Conservation (phyloP, 2,797 vertebrate species). For the Sternotherus odoratus region DNA sequence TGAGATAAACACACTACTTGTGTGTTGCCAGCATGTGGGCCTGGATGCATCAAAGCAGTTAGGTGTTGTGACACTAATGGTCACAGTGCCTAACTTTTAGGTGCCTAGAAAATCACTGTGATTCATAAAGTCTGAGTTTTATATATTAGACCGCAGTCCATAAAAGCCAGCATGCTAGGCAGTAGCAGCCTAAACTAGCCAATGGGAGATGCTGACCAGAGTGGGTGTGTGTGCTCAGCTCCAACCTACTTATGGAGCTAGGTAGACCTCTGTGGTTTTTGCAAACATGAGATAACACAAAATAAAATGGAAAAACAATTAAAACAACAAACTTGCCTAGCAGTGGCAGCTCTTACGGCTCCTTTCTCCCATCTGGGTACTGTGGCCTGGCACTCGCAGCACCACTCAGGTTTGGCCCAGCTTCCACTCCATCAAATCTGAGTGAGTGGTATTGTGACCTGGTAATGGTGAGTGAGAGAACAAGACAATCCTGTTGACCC, state of each 20-base stretch:
- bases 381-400: not conserved
- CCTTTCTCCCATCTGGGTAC: not conserved
- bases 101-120: not conserved
- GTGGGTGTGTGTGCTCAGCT: not conserved
- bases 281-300: not conserved
- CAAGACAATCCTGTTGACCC: not conserved
- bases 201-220: not conserved
- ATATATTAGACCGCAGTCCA: not conserved
- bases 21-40: not conserved
- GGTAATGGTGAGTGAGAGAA: not conserved
- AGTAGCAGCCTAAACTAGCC: not conserved
- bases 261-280: not conserved
- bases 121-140: not conserved
- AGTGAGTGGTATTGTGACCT: not conserved
- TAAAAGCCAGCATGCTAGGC: not conserved
- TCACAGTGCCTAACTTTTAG: not conserved
- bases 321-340: not conserved
- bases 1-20: not conserved
- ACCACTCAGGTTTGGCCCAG: not conserved
- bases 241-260: not conserved
- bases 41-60: not conserved
- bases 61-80: not conserved
- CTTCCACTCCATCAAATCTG: not conserved
- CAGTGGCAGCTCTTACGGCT: not conserved
- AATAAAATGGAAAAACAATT: not conserved